Conservation (phyloP, 2,888 invertebrate genomes). For the Macaria notata region DNA sequence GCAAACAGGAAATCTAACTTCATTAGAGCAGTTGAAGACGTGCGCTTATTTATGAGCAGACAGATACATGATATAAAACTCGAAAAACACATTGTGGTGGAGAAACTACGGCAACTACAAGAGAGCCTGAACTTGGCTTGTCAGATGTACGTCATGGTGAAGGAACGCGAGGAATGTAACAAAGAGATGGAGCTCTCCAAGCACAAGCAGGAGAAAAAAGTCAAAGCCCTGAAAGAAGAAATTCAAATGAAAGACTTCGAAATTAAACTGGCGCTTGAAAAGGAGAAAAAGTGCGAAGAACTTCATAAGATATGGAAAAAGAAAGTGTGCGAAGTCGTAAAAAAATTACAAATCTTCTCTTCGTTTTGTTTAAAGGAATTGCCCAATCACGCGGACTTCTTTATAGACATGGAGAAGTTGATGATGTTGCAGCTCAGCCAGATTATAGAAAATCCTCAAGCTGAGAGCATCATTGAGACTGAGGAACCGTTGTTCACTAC, state of each 20-base stretch:
- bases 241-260: conserved; percentile 54
- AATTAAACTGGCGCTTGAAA: conserved; percentile 50
- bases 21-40: conserved; percentile 45
- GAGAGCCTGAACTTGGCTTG: conserved; percentile 71
- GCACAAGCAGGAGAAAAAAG: conserved; percentile 55
- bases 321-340: conserved; percentile 68
- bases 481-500: conserved; percentile 46
- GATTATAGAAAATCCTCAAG: conserved; percentile 51
- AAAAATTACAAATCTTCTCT: conserved; percentile 66
- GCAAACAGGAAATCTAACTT: conserved; percentile 52
- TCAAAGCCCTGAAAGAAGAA: conserved; percentile 47
- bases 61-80: conserved; percentile 61
- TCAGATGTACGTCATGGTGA: conserved; percentile 69
- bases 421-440: conserved; percentile 67
- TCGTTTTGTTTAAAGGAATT: conserved; percentile 59
- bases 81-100: conserved; percentile 64
- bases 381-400: conserved; percentile 71
- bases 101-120: conserved; percentile 57
- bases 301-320: conserved; percentile 59
- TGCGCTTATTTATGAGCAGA: conserved; percentile 38
- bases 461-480: conserved; percentile 55
- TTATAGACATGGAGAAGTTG: conserved; percentile 69
- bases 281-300: conserved; percentile 49
- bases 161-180: conserved; percentile 61
- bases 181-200: conserved; percentile 50